These are phyloP conservation scores for Notarius lentiginosus DNA, from an alignment of 2,113 vertebrate species.

Conservation along the genomic window DNA sequence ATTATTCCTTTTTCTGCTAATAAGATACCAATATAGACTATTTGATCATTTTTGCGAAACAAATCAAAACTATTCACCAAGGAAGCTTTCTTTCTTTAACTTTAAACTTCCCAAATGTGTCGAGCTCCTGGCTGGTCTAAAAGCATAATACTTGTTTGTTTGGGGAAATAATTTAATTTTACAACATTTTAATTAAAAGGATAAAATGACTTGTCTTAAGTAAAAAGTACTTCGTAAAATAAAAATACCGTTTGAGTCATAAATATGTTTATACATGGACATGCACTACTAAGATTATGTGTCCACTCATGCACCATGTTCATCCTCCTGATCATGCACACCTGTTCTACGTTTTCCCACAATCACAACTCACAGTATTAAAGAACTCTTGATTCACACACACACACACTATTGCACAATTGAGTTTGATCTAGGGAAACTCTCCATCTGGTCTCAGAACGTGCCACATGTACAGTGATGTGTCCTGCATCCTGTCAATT, in stretches of 20 bases:
- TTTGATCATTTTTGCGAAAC: not conserved
- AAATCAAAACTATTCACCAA: not conserved
- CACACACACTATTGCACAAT: not conserved
- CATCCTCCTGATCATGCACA: too few relatives aligned
- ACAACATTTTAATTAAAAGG: not conserved
- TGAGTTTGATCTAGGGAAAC: not conserved
- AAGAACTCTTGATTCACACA: too few relatives aligned
- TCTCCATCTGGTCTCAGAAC: conserved; percentile 5
- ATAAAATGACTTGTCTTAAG: not conserved
- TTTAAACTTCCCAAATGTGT: not conserved
- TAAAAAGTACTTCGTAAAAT: not conserved
- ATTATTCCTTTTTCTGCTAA: not conserved
- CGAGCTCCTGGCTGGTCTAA: not conserved
- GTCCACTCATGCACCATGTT: too few relatives aligned
- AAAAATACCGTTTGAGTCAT: not conserved
- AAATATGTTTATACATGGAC: not conserved
- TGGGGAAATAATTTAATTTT: not conserved
- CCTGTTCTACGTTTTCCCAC: too few relatives aligned
- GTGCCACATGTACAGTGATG: conserved; percentile 4
- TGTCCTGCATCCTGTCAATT: not conserved
- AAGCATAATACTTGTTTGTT: not conserved
- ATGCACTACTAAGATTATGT: not conserved
- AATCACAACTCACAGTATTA: too few relatives aligned
- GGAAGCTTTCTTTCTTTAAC: not conserved
- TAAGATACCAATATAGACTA: not conserved